These are phyloP conservation scores for Tenthredo notha DNA, from an alignment of 2,888 invertebrate species.

Conservation along the genomic window DNA sequence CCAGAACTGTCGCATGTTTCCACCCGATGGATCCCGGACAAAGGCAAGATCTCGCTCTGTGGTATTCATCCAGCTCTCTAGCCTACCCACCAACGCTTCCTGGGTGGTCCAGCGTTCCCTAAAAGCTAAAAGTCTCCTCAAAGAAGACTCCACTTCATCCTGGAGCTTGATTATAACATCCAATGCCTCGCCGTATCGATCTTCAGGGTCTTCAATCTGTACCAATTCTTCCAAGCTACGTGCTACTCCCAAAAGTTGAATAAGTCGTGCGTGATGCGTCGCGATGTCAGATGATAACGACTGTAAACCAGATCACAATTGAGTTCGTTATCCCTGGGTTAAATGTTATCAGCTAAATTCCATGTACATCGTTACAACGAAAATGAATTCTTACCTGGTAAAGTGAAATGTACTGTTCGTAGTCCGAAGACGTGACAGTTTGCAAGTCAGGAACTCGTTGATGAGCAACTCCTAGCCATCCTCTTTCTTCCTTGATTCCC, in stretches of 20 bases:
- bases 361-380: not conserved
- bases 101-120: slow-evolving; percentile 89
- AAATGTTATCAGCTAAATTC: not conserved
- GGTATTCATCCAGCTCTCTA: slow-evolving; percentile 88
- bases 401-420: slow-evolving; percentile 90
- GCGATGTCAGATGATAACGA: slow-evolving; percentile 89
- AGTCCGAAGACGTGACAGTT: slow-evolving; percentile 90
- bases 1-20: slow-evolving; percentile 92
- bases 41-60: slow-evolving; percentile 86
- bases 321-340: not conserved
- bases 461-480: slow-evolving; percentile 91
- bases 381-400: slow-evolving; percentile 80
- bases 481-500: slow-evolving; percentile 90
- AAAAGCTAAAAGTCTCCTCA: slow-evolving; percentile 87
- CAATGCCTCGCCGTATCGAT: slow-evolving; percentile 86
- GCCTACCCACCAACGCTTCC: slow-evolving; percentile 86
- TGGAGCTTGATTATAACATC: slow-evolving; percentile 87
- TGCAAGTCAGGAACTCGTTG: slow-evolving; percentile 91
- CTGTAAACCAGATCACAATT: slow-evolving; percentile 72
- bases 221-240: slow-evolving; percentile 88
- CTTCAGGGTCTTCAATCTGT: slow-evolving; percentile 87
- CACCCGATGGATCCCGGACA: slow-evolving; percentile 84
- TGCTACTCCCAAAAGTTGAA: slow-evolving; percentile 87
- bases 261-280: slow-evolving; percentile 89
- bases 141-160: slow-evolving; percentile 87